Conservation (phyloP, 2,888 invertebrate genomes). For the Orchestes rusci region DNA sequence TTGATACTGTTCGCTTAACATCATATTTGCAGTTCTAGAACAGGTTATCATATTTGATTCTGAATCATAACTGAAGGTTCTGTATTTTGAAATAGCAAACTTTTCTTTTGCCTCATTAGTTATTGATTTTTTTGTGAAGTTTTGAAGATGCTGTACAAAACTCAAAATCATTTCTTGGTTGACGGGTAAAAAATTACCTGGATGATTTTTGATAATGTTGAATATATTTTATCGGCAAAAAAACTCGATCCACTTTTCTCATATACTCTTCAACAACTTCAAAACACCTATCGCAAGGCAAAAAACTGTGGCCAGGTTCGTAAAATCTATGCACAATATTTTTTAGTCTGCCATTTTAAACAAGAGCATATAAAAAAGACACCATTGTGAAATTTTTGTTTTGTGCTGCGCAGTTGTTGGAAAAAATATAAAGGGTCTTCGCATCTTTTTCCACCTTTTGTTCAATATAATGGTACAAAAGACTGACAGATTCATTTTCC, state of each 20-base stretch:
- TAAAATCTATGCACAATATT: conserved; percentile 10
- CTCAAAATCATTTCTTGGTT: conserved; percentile 6
- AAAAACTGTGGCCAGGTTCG: conserved; percentile 15
- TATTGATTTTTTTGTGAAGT: background rate
- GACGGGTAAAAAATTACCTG: conserved; percentile 5
- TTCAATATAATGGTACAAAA: too few relatives aligned
- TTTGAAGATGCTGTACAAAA: conserved; percentile 1
- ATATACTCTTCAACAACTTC: conserved; percentile 11
- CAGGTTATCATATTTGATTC: too few relatives aligned
- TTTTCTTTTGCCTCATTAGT: conserved; percentile 4
- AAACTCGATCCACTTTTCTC: conserved; percentile 7
- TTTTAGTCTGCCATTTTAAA: conserved; percentile 4
- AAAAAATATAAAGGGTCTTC: conserved; percentile 1
- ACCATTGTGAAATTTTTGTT: conserved; percentile 10
- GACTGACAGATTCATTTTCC: too few relatives aligned
- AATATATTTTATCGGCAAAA: conserved; percentile 11
- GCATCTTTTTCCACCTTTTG: too few relatives aligned
- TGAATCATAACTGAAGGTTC: conserved; percentile 1
- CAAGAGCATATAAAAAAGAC: conserved; percentile 4
- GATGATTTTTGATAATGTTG: conserved; percentile 3
- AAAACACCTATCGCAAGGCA: conserved; percentile 11
- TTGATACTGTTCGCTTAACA: too few relatives aligned
- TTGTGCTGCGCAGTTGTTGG: conserved; percentile 11
- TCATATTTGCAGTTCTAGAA: too few relatives aligned
- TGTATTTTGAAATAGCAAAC: conserved; percentile 3